These are phyloP conservation scores for Trichechus manatus DNA, from an alignment of 2,113 vertebrate species.

Conservation along the genomic window DNA sequence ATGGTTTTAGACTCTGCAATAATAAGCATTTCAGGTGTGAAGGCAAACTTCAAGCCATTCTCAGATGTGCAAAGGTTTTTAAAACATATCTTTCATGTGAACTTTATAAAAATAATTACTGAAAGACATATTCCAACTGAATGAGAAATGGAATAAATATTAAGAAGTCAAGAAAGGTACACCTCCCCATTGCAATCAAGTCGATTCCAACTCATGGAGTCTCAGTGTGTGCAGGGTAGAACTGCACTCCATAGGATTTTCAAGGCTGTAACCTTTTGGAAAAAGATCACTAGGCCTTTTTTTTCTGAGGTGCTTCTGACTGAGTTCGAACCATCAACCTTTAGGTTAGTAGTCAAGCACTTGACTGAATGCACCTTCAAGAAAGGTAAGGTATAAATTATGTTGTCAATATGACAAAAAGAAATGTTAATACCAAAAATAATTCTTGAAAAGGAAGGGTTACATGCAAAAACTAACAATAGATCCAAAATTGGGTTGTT, in stretches of 20 bases:
- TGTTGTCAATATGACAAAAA: neutral
- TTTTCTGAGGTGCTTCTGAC: too few species aligned
- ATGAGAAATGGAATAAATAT: neutral
- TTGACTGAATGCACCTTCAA: too few species aligned
- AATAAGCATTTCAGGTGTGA: neutral
- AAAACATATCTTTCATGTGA: neutral
- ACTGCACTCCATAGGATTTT: too few species aligned
- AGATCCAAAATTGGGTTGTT: neutral
- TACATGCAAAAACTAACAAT: neutral
- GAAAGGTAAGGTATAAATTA: neutral
- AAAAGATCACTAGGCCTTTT: too few species aligned
- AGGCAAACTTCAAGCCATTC: neutral
- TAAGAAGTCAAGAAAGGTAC: neutral
- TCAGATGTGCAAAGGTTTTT: neutral
- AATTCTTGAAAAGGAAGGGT: neutral
- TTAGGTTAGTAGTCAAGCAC: too few species aligned
- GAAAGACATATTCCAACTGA: neutral
- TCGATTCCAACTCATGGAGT: too few species aligned
- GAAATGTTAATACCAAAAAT: neutral
- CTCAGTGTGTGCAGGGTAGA: too few species aligned
- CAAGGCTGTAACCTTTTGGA: too few species aligned
- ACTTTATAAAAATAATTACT: constrained; percentile 22
- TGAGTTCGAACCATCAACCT: too few species aligned
- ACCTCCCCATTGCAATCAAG: neutral
- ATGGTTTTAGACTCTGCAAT: neutral